Evolutionary conservation across 2,113 vertebrate genomes (phyloP).

Genomic region (Promerops cafer): DNA sequence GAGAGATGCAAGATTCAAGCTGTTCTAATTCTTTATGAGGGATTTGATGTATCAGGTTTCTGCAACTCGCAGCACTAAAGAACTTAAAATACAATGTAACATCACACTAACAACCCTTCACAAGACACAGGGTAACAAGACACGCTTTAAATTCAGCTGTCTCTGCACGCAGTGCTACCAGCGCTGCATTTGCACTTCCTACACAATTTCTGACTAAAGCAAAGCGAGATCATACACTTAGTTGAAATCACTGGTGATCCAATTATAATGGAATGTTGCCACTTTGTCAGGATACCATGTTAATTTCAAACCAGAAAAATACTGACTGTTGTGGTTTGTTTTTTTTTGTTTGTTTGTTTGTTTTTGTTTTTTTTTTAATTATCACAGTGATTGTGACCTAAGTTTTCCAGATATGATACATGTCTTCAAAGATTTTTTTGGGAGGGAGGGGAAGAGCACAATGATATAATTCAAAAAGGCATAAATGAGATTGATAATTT

Average conservation of each 20-base stretch:
- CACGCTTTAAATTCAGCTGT: neutral
- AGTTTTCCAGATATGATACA: neutral
- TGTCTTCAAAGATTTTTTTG: accelerated
- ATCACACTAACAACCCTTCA: neutral
- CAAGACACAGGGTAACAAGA: neutral
- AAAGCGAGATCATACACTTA: neutral
- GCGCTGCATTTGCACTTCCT: neutral
- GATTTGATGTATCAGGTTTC: neutral
- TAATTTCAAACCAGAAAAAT: neutral
- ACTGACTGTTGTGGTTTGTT: neutral
- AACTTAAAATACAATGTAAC: neutral
- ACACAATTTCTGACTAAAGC: neutral
- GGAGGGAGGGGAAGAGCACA: neutral
- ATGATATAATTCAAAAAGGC: neutral
- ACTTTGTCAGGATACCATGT: neutral
- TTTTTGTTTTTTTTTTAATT: neutral
- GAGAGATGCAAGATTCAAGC: neutral
- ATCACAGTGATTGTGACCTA: neutral
- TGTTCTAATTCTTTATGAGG: neutral
- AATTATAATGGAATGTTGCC: neutral
- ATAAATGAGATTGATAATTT: neutral
- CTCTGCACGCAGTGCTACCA: neutral
- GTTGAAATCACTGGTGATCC: neutral
- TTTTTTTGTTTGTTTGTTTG: neutral
- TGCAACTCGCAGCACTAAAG: neutral